Base-by-base conservation (phyloP, 1,140 invertebrate species). In the Bombus pyrosoma region DNA sequence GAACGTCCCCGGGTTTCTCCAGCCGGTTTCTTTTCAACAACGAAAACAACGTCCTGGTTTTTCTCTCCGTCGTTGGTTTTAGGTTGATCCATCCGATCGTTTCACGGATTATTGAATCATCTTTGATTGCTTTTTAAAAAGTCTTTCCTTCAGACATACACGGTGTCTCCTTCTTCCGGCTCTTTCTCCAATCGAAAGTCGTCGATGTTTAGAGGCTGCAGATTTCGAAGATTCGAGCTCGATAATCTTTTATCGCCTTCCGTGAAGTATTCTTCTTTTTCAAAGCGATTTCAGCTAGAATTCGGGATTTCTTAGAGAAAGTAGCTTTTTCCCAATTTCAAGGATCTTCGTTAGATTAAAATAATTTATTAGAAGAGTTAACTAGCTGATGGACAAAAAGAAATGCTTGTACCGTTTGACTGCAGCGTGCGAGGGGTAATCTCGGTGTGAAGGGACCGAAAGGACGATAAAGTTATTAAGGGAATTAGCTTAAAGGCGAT, bases 401-500 rank as follows among this genome's bases (percentile, higher is more conserved):
- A 32, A 66, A 34, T 5, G 13, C 53, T 39, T 2, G 62, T 37
- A 47, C 18, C 37, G 39, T 66, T 78, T 18, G 32, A 13, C 25
- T 25, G 41, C n/a, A 62, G 2, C 9, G 4, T 6, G 4, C 22
- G 15, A 22, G 34, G 6, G 12, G n/a, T 57, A 69, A 83, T 69
- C 68, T 37, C 28, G 34, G 18, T 64, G 53, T 53, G 57, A 68
- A 68, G 59, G 59, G 69, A 32, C 34, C 28, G 59, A 81, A 39
- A 68, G 79, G 66, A 86, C 66, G 87, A 89, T 74, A 57, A 88
- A 69, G 72, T 86, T 83, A 83, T 86, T 86, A 89, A 81, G 85
- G 80, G 76, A 83, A 89, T 89, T 89, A 84, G 78, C 87, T 81
- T 81, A 86, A 85, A 88, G 41, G 75, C 82, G 88, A 86, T 86